Conservation (phyloP, 2,888 invertebrate genomes). For the Phania funesta region DNA sequence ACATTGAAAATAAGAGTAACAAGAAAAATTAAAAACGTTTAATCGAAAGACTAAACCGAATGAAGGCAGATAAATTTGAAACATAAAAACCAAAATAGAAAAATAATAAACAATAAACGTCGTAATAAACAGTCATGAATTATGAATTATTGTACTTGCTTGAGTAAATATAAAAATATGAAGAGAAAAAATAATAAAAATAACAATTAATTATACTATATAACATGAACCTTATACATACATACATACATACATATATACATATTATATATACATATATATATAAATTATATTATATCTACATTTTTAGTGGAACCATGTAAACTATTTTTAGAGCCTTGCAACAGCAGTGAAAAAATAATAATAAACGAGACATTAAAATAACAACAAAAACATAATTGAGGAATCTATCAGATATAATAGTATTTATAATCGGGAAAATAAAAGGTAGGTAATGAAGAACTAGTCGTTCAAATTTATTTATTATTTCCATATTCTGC, state of each 20-base stretch:
- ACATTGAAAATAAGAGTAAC: too few relatives aligned
- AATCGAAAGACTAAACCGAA: too few relatives aligned
- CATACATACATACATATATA: constrained; percentile 58
- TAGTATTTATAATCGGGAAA: too few relatives aligned
- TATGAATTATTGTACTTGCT: constrained; percentile 57
- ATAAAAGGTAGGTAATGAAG: background rate
- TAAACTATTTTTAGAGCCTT: constrained; percentile 81
- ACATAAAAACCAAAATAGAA: constrained; percentile 29
- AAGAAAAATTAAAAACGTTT: too few relatives aligned
- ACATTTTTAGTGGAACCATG: constrained; percentile 79
- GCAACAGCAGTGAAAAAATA: constrained; percentile 76
- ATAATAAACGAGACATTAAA: constrained; percentile 55
- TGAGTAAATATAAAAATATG: constrained; percentile 25
- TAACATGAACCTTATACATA: constrained; percentile 62
- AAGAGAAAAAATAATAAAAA: background rate
- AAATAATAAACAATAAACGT: background rate
- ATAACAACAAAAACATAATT: constrained; percentile 4
- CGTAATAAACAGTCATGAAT: too few relatives aligned
- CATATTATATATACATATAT: constrained; percentile 56
- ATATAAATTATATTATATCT: constrained; percentile 72
- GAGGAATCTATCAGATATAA: too few relatives aligned
- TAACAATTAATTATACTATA: constrained; percentile 46
- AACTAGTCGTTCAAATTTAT: too few relatives aligned
- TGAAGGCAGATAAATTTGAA: constrained; percentile 34
- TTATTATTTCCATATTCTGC: too few relatives aligned